Base-by-base conservation (phyloP, 2,888 invertebrate genomes). In the Cheilosia vulpina region DNA sequence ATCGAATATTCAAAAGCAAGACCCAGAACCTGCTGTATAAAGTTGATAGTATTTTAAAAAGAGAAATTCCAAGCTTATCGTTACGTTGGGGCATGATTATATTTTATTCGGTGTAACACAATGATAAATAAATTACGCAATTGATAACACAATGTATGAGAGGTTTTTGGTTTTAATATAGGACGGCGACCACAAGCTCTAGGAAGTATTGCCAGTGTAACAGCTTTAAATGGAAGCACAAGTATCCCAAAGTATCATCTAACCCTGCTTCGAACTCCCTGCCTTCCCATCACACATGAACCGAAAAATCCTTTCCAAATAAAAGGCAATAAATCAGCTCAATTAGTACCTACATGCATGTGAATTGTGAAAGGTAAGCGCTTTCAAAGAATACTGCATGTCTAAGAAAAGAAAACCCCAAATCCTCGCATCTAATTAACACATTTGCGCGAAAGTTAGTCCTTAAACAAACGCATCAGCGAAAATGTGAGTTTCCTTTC, bases 51-150 rank as follows among this genome's bases (percentile, higher is more conserved):
- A 81, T 66, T 72, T 60, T 72, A 15, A 45, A 50, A 45, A 58
- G 50, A 76, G 34, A 55, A 41, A 77, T 77, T 77, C 76, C 69
- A 71, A 79, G 55, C 79, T 79, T 31, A 45, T 45, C 45, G 79
- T 79, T 78, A 57, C 65, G 79, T 84, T 84, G 79, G 81, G 58
- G 58, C 21, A 75, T 79, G 52, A 78, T 73, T 69, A 79, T 65
- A 78, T 81, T 73, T 79, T 84, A 84, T 79, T 78, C 79, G 65
- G 43, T 77, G 58, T 82, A 79, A 81, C 66, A 78, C 66, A 66
- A 78, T 69, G 31, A 63, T 58, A 57, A 66, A 73, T 73, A 79
- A 53, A 75, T 66, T 65, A 78, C 53, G 58, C 65, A 53, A 79
- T 63, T 65, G 57, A 84, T 84, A 68, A 62, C 50, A 76, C 52